Evolutionary conservation across 2,888 invertebrate genomes (phyloP).

Genomic region (Oasisia sp.): DNA sequence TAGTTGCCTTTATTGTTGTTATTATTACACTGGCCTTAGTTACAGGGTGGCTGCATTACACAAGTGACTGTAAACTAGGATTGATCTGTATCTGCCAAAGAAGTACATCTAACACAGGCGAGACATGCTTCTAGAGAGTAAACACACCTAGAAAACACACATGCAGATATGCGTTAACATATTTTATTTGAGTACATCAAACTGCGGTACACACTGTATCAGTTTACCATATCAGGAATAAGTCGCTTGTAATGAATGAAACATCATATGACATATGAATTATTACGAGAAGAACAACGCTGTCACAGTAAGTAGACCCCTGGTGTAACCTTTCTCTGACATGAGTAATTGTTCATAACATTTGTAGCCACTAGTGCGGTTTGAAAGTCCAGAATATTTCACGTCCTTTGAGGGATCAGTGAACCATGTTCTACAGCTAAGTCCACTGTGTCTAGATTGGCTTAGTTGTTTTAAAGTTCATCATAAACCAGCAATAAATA

Average conservation of each 20-base stretch:
- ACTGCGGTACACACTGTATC: neutral
- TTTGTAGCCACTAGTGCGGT: neutral
- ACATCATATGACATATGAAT: neutral
- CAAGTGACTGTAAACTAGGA: no score
- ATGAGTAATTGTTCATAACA: no score
- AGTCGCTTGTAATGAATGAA: neutral
- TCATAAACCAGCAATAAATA: neutral
- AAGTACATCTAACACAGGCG: no score
- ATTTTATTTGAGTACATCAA: slow-evolving; percentile 10
- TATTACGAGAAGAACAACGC: neutral
- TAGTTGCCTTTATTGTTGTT: no score
- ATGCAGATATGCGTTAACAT: neutral
- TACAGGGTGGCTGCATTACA: no score
- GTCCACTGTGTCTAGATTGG: neutral
- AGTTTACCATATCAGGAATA: neutral
- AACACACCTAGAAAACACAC: neutral
- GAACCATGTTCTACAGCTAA: neutral
- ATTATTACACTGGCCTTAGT: no score
- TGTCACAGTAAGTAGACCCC: no score
- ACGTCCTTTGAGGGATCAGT: neutral
- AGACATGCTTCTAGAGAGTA: neutral
- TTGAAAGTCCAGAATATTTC: neutral
- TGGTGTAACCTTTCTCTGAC: no score
- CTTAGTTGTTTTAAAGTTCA: neutral
- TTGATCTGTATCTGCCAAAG: no score